Evolutionary conservation across 2,113 vertebrate genomes (phyloP), one percentile per base, ranked within the genome.

Genomic region (Chunga burmeisteri): DNA sequence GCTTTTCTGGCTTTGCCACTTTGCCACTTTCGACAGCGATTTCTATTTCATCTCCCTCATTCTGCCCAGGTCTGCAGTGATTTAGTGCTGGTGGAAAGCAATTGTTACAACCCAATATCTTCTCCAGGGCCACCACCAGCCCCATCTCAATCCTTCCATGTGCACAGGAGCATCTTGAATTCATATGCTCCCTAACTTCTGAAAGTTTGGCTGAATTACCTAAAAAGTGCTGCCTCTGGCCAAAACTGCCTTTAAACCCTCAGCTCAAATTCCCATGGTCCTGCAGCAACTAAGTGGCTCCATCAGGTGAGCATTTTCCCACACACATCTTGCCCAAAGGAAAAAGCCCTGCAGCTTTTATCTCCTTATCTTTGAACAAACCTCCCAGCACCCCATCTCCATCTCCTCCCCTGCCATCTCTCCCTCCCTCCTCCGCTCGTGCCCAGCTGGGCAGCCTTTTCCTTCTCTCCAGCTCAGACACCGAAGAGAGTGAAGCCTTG

Each of bases 141-240:
- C 44, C 10, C 2, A 0, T 66, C 26, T 84, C 8, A 3, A 36
- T 36, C 50, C 17, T 81, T 15, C 2, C 20, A 12, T 0, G 1
- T 58, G 20, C 66, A 25, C 11, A 56, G 27, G 2, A 55, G 5
- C 32, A 56, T 44, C 44, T 70, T 59, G 22, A 85, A 42, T 59
- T 50, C 0, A 0, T 4, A 23, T 10, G 6, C n/a, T 87, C 40
- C 40, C 8, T n/a, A 59, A 56, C 4, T 66, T 2, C 23, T 68
- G 9, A 26, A 44, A 63, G 34, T 52, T 82, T 40, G 26, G 8
- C 58, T 52, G 7, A 80, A 8, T 29, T 29, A 13, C 36, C 47
- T 38, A 19, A 32, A 40, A 92, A 44, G 13, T 3, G 5, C 25
- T 34, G 5, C 5, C 4, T 71, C 73, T 32, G 71, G 9, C 29